Percentiles rank a stretch among this genome's conserved stretches.
Conservation (phyloP, 1,140 invertebrate species). For the Drepana arcuata region DNA sequence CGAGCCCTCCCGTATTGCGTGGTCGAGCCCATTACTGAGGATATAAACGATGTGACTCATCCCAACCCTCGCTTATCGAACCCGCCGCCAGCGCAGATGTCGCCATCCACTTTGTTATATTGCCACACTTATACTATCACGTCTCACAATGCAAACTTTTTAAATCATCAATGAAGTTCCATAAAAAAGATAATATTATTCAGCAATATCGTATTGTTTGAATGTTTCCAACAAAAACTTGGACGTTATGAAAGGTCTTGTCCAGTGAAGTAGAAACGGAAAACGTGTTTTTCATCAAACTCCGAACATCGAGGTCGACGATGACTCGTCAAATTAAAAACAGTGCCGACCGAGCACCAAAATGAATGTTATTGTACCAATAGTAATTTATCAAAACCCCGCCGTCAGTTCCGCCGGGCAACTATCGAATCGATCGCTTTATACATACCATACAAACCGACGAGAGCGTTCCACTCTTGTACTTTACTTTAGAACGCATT, state of each 20-base stretch:
- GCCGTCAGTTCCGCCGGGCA: constrained; percentile 21
- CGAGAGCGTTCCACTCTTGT: constrained; percentile 21
- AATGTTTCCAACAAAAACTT: constrained; percentile 10
- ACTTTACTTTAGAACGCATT: constrained; percentile 30
- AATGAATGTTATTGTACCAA: constrained; percentile 45
- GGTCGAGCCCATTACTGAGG: constrained; percentile 10
- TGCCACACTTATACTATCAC: constrained; percentile 10
- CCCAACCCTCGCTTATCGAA: constrained; percentile 11
- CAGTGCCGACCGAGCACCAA: constrained; percentile 22
- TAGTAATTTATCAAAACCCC: constrained; percentile 57
- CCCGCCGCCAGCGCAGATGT: constrained; percentile 14
- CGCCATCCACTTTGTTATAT: constrained; percentile 16
- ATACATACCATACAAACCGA: too few species aligned
- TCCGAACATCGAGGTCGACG: constrained; percentile 7
- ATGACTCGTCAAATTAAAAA: constrained; percentile 41
- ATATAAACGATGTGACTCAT: constrained; percentile 19
- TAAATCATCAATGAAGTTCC: too few species aligned
- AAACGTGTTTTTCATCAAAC: constrained; percentile 15
- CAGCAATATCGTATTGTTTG: too few species aligned
- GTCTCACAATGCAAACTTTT: constrained; percentile 7
- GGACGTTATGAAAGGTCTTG: constrained; percentile 7
- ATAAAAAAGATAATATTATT: too few species aligned
- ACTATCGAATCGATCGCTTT: constrained; percentile 19
- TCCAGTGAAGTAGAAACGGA: constrained; percentile 22
- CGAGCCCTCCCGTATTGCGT: constrained; percentile 18